Evolutionary conservation across 2,113 vertebrate genomes (phyloP).

Genomic region (Petromus typicus): DNA sequence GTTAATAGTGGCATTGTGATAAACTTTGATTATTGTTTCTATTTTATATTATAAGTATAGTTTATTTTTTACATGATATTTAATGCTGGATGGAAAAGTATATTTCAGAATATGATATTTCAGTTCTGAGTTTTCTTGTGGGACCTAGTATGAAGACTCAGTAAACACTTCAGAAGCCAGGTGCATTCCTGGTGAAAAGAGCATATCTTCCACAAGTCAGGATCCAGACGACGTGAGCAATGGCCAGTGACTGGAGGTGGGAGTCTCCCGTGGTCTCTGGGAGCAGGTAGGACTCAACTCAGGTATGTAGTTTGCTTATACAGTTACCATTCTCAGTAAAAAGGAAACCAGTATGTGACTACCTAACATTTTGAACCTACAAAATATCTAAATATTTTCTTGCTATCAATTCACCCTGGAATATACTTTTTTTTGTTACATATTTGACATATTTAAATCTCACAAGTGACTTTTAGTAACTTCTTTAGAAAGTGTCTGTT

Average conservation of each 20-base stretch:
- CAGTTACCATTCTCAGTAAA: not conserved
- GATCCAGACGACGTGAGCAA: not conserved
- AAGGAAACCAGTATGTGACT: not conserved
- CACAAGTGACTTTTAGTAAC: not conserved
- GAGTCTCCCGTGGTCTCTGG: not conserved
- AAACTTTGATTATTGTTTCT: not conserved
- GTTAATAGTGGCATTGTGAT: not conserved
- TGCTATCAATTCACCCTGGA: not conserved
- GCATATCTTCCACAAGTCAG: not conserved
- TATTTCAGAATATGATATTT: not conserved
- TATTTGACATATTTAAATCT: conserved; percentile 26
- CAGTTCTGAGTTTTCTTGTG: not conserved
- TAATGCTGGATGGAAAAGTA: not conserved
- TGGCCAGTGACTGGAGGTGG: no score
- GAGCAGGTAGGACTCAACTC: not conserved
- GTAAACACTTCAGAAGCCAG: not conserved
- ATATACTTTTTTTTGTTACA: not conserved
- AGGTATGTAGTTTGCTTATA: not conserved
- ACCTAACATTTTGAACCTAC: not conserved
- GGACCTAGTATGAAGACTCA: not conserved
- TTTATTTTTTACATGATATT: not conserved
- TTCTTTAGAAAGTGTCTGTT: not conserved
- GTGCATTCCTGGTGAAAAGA: not conserved
- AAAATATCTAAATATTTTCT: conserved; percentile 23
- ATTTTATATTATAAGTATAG: not conserved